A percentile compares a stretch with the other conserved stretches of the same genome.
Conservation (phyloP, 2,113 vertebrate species). For the Platanista minor region DNA sequence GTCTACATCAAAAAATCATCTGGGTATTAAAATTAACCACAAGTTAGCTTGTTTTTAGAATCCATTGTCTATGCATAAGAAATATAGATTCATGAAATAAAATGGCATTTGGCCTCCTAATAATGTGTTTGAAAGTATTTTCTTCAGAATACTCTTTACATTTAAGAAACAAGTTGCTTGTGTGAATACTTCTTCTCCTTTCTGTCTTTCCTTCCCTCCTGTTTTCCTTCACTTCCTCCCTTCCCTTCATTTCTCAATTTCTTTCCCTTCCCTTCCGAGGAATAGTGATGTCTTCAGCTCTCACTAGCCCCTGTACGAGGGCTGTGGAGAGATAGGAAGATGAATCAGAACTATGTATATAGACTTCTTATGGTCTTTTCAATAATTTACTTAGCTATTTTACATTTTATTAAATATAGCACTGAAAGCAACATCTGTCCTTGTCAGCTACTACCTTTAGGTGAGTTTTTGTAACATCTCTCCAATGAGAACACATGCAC, state of each 20-base stretch:
- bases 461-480: neutral
- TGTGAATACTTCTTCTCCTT: neutral
- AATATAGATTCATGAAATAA: neutral
- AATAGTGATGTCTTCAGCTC: neutral
- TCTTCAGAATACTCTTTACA: neutral
- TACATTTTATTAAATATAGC: neutral
- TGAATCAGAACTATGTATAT: neutral
- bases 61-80: neutral
- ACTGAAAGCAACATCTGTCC: neutral
- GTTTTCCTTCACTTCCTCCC: neutral
- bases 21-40: neutral
- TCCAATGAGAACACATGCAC: neutral
- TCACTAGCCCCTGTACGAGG: neutral
- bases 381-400: neutral
- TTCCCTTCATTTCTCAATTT: neutral
- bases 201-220: neutral
- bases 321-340: neutral
- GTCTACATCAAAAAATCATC: neutral
- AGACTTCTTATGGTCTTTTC: neutral
- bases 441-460: neutral
- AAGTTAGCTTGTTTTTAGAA: slow-evolving; percentile 35
- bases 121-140: neutral
- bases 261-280: neutral
- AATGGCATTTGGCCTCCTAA: neutral
- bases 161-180: neutral